Evolutionary conservation across 1,140 invertebrate species (phyloP).

Genomic region (Dysdera silvatica): DNA sequence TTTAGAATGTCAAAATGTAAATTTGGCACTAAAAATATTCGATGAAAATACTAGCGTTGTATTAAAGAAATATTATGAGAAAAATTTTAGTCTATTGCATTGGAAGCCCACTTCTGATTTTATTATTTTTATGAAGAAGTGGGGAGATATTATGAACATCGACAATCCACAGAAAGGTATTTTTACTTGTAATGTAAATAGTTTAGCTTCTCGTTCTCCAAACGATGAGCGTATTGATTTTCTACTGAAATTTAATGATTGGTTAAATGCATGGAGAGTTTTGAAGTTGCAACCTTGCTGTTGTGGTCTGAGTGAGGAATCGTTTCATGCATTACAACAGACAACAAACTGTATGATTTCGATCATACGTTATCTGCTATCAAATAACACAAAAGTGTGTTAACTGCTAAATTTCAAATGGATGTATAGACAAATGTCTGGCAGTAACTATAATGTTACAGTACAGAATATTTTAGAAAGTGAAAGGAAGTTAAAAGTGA

Average conservation of each 20-base stretch:
- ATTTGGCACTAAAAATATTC: neutral
- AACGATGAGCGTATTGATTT: neutral
- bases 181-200: neutral
- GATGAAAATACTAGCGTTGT: neutral
- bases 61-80: neutral
- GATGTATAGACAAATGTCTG: conserved; percentile 1
- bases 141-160: conserved; percentile 3
- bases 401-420: neutral
- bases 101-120: neutral
- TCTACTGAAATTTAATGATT: neutral
- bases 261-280: neutral
- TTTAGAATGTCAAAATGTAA: neutral
- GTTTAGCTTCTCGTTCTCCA: neutral
- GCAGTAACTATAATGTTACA: neutral
- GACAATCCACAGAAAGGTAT: neutral
- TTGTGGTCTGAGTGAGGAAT: neutral
- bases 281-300: neutral
- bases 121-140: neutral
- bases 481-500: neutral
- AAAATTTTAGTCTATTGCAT: neutral
- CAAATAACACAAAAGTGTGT: neutral
- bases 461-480: neutral
- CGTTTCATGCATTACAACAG: neutral
- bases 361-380: neutral
- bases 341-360: neutral